These are phyloP conservation scores for Porites evermanni DNA, from an alignment of 92 coral and sea anemone species.

Conservation along the genomic window DNA sequence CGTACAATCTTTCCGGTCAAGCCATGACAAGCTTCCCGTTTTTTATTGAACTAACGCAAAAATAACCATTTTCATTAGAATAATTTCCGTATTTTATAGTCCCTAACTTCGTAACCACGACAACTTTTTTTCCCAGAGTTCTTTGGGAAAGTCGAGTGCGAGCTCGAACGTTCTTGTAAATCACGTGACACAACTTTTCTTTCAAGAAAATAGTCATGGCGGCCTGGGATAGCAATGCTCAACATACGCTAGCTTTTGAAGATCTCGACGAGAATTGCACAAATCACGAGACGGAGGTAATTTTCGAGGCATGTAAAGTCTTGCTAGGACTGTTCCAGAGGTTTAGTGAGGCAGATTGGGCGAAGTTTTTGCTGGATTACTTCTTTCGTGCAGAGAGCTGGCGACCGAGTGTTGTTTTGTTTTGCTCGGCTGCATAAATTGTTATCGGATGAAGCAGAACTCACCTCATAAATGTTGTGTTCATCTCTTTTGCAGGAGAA, in stretches of 20 bases:
- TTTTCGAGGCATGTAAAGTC: slow-evolving; percentile 20
- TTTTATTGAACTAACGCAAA: neutral
- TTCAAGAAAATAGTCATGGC: slow-evolving; percentile 87
- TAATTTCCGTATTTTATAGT: neutral
- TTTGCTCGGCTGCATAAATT: slow-evolving; percentile 69
- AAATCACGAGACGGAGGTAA: slow-evolving; percentile 89
- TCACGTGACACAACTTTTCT: slow-evolving; percentile 90
- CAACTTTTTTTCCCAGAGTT: slow-evolving; percentile 58
- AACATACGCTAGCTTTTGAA: slow-evolving; percentile 73
- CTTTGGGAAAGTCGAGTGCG: slow-evolving; percentile 3
- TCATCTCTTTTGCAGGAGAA: slow-evolving; percentile 80
- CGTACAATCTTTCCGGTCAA: neutral
- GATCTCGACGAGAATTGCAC: slow-evolving; percentile 73
- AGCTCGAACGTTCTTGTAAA: slow-evolving; percentile 35
- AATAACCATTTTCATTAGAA: neutral
- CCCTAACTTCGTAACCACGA: slow-evolving; percentile 24
- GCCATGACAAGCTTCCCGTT: slow-evolving; percentile 22
- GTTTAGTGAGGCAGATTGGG: slow-evolving; percentile 33
- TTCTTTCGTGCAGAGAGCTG: slow-evolving; percentile 79
- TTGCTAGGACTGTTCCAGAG: slow-evolving; percentile 22
- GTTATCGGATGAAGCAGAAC: slow-evolving; percentile 12
- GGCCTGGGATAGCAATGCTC: slow-evolving; percentile 70
- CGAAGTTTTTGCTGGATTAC: slow-evolving; percentile 19
- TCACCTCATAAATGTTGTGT: slow-evolving; percentile 25
- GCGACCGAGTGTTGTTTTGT: slow-evolving; percentile 77